Evolutionary conservation across 2,888 invertebrate species (phyloP), one percentile per base, ranked within the genome.

Genomic region (Melinopterus prodromus): DNA sequence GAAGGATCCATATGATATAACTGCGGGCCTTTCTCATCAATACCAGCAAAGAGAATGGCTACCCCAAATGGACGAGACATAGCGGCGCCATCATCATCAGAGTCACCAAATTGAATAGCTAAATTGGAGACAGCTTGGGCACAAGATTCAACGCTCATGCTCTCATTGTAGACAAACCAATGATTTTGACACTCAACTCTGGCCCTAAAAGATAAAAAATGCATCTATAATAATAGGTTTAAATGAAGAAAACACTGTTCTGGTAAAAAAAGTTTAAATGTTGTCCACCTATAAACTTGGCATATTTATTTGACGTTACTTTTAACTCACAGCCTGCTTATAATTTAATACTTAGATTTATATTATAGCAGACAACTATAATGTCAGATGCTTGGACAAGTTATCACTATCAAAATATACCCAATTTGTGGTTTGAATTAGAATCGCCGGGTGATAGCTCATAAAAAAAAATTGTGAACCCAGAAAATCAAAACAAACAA

Each of bases 51-150:
- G 85, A 99, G 92, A 88, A 99, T 96, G 16, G 99, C 99, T 16
- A 99, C 99, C 82, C 99, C 99, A 91, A 99, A 99, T 4, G 99
- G 99, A 81, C 99, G 93, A 79, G 98, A 98, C 96, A 97, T 97
- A 9, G 96, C 97, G 15, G 95, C 94, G 82, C 97, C 98, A 89
- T 98, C 98, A 86, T 96, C 96, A 87, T 99, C 98, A 83, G 98
- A 98, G 89, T 99, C 99, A 12, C 99, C 99, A 90, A 99, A 99
- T 88, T 98, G 98, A 87, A 99, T 97, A n/a, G 99, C 99, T 85
- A 99, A 91, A 89, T 99, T 99, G 71, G 99, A 99, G 0, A 99
- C 99, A 4, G 99, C 98, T 89, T 99, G 99, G 0, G 99, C 98
- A 84, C 99, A 98, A 6, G 98, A 99, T 90, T 99, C 99, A 3